These are phyloP conservation scores for Watsonalla binaria DNA, from an alignment of 2,888 invertebrate species.

Conservation along the genomic window DNA sequence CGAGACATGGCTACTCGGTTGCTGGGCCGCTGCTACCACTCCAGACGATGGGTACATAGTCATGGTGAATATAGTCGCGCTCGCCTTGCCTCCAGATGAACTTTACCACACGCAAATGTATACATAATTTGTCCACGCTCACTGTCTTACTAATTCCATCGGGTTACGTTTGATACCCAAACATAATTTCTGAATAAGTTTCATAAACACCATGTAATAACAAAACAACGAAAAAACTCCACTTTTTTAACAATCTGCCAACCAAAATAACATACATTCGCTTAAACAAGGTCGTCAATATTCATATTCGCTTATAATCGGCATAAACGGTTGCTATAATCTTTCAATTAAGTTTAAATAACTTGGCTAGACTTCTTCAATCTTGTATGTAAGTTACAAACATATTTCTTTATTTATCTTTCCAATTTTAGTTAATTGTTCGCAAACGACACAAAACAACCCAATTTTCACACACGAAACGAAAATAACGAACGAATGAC, in stretches of 20 bases:
- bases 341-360: too few relatives aligned
- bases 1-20: constrained; percentile 63
- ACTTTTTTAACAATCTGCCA: constrained; percentile 45
- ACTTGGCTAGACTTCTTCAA: too few relatives aligned
- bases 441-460: constrained; percentile 53
- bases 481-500: constrained; percentile 45
- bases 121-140: constrained; percentile 60
- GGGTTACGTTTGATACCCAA: constrained; percentile 5
- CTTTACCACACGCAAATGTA: constrained; percentile 58
- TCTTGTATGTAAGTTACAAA: too few relatives aligned
- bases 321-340: constrained; percentile 24
- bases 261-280: constrained; percentile 52
- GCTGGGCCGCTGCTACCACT: constrained; percentile 69
- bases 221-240: constrained; percentile 24
- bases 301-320: constrained; percentile 22
- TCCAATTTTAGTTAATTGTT: constrained; percentile 8
- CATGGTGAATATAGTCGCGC: constrained; percentile 48
- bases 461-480: constrained; percentile 48
- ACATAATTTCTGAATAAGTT: constrained; percentile 1
- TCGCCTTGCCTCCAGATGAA: constrained; percentile 67
- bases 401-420: constrained; percentile 12
- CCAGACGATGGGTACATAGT: constrained; percentile 69
- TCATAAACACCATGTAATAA: constrained; percentile 1
- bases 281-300: constrained; percentile 57
- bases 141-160: constrained; percentile 35